Evolutionary conservation across 2,888 invertebrate species (phyloP), one percentile per base, ranked within the genome.

Genomic region (Scaptomyza cyrtandrae): DNA sequence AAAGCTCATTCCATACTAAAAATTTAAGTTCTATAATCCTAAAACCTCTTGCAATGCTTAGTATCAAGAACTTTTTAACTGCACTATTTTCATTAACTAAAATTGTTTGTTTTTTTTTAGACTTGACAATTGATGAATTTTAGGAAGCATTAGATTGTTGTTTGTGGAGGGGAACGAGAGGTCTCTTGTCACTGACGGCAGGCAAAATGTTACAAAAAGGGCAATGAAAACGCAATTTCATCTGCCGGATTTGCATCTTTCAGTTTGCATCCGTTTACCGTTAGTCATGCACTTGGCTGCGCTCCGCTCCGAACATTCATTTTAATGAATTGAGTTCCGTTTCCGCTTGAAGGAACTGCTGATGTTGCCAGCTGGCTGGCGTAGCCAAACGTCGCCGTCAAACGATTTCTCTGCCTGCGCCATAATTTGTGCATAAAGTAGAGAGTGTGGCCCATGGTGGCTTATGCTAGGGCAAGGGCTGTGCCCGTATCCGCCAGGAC

Each of bases 301-400:
- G 80, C 63, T 75, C 59, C 83, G 75, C 67, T 85, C n/a, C n/a
- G n/a, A n/a, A n/a, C 88, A 88, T 85, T 85, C 88, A 85, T 85
- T 88, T 86, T 86, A 86, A 86, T 88, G 89, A 88, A 86, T 86
- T 86, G 85, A 84, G 88, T 86, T 86, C 85, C 85, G 88, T 79
- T 88, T 86, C 88, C 88, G 87, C 88, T 72, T 64, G 68, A 67
- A 72, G 83, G 75, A 81, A 81, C 85, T 87, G 77, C 64, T 73
- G 76, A 79, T 71, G 69, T 75, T 75, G 80, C 75, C 71, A 79
- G 75, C 72, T 78, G 69, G 61, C 62, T 59, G 56, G 63, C 64
- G 59, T 69, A 70, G 71, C 57, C 78, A 78, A 71, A 37, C 37
- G 37, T 37, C 57, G 66, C 63, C 76, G 58, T 68, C 76, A 63